Percentiles rank a stretch among this genome's conserved stretches.
These are phyloP conservation scores for Cephalopterus ornatus DNA, from an alignment of 2,113 vertebrate genomes.

Conservation along the genomic window DNA sequence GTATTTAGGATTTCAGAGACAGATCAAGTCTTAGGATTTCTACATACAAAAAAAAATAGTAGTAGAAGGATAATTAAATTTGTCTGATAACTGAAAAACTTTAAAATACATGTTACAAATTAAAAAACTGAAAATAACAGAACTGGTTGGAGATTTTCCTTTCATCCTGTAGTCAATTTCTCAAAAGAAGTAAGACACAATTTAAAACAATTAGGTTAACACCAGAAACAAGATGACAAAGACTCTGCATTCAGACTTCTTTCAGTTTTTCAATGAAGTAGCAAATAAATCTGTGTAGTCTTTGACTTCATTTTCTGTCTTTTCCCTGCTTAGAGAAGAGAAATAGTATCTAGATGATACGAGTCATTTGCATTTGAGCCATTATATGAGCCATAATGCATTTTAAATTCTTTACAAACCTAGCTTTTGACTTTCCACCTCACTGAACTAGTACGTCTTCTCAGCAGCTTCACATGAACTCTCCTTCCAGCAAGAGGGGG, in stretches of 20 bases:
- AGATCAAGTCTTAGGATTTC: neutral
- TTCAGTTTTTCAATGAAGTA: neutral
- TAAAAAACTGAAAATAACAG: neutral
- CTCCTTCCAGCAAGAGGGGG: neutral
- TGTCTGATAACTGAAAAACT: neutral
- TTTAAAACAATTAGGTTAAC: neutral
- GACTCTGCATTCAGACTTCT: neutral
- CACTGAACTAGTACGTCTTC: neutral
- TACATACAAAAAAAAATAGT: neutral
- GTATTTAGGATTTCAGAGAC: neutral
- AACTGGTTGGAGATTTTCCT: neutral
- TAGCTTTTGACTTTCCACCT: neutral
- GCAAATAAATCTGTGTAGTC: neutral
- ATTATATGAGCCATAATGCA: neutral
- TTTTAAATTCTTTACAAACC: neutral
- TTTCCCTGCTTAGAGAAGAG: neutral
- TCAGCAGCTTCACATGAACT: neutral
- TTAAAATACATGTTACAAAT: neutral
- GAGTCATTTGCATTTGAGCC: neutral
- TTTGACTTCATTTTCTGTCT: neutral
- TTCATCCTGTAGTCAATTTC: neutral
- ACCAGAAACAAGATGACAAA: neutral
- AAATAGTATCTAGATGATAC: neutral
- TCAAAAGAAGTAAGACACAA: neutral
- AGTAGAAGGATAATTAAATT: neutral